phyloP scores from a whole-genome alignment of 2,888 invertebrate species.

The Platerodrilus igneus region DNA sequence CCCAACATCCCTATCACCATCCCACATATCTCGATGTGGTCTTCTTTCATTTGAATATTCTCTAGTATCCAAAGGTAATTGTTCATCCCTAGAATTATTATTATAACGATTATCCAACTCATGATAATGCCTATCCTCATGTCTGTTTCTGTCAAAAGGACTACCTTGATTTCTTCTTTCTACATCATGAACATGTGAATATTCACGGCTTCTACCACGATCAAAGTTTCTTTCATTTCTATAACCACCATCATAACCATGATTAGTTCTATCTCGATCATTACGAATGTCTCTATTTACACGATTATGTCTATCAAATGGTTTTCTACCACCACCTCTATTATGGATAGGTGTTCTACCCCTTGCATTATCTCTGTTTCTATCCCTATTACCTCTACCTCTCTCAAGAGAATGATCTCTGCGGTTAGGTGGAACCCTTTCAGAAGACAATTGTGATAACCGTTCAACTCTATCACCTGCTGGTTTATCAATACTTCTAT shows the following conservation, averaged over 20 bases:
- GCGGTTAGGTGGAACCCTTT: constrained; percentile 53
- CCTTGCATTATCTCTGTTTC: constrained; percentile 44
- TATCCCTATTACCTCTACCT: constrained; percentile 53
- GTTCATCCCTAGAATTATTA: constrained; percentile 40
- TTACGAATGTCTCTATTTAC: constrained; percentile 23
- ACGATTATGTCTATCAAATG: constrained; percentile 36
- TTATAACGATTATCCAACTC: constrained; percentile 43
- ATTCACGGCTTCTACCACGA: constrained; percentile 38
- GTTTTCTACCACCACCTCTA: constrained; percentile 29
- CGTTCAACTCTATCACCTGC: constrained; percentile 56
- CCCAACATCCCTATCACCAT: constrained; percentile 40
- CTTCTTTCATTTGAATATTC: constrained; percentile 44
- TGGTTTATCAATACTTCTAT: constrained; percentile 59
- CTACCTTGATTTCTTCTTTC: constrained; percentile 44
- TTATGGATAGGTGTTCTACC: constrained; percentile 43
- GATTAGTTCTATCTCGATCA: constrained; percentile 25
- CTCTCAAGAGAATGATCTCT: constrained; percentile 49
- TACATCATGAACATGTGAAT: constrained; percentile 36
- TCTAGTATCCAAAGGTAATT: constrained; percentile 34
- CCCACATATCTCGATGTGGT: constrained; percentile 42
- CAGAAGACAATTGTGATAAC: constrained; percentile 59
- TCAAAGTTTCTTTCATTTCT: constrained; percentile 38
- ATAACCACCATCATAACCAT: constrained; percentile 33
- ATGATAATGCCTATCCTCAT: constrained; percentile 37
- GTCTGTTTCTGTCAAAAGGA: constrained; percentile 42